Conservation (phyloP, 1,140 invertebrate species). For the Lepidurus arcticus region DNA sequence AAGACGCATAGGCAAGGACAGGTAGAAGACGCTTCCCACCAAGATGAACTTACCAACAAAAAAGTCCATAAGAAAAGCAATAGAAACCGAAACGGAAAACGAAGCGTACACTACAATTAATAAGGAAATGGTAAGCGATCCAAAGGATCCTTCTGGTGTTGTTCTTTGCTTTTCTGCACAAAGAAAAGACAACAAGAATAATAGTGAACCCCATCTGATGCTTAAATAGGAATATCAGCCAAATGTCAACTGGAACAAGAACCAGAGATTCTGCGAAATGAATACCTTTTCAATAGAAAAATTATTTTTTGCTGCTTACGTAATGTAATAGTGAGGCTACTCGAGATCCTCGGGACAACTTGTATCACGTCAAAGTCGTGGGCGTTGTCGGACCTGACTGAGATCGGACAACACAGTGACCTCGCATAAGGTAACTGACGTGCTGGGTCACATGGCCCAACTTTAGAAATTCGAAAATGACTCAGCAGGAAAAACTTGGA, state of each 20-base stretch:
- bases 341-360: background rate
- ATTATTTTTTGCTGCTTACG: background rate
- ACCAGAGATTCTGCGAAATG: too few species aligned
- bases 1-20: background rate
- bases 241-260: too few species aligned
- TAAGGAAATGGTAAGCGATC: background rate
- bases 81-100: background rate
- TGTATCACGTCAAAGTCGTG: constrained; percentile 4
- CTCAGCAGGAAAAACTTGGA: constrained; percentile 20
- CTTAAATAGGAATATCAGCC: too few species aligned
- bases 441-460: constrained; percentile 7
- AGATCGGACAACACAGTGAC: background rate
- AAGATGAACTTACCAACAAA: background rate
- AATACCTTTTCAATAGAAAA: too few species aligned
- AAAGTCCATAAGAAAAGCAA: background rate
- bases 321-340: background rate
- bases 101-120: background rate
- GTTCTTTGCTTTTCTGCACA: background rate
- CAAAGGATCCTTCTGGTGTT: background rate
- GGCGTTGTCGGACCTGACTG: constrained; percentile 7
- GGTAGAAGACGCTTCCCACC: constrained; percentile 16
- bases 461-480: background rate
- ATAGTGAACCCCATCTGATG: too few species aligned
- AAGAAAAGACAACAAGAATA: background rate
- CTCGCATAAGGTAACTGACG: constrained; percentile 14